Evolutionary conservation across 2,113 vertebrate species (phyloP).

Genomic region (Stictonetta naevosa): DNA sequence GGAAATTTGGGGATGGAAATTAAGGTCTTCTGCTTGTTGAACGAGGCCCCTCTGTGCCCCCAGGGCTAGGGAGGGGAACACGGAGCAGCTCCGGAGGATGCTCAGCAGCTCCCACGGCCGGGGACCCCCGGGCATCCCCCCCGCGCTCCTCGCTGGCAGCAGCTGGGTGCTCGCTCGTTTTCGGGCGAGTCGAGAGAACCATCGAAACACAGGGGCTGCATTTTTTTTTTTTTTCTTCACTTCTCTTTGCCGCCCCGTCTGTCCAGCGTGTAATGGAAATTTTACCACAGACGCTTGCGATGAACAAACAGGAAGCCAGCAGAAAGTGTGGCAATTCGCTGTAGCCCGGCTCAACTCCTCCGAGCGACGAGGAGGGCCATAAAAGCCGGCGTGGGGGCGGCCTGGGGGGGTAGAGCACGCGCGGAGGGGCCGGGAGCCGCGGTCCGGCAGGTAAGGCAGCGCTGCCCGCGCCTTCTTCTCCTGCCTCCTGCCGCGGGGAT

Average conservation of each 20-base stretch:
- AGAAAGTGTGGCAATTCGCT: constrained; percentile 47
- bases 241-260: background rate
- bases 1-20: background rate
- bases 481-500: background rate
- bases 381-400: constrained; percentile 24
- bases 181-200: background rate
- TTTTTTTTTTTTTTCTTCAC: background rate
- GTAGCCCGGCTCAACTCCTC: background rate
- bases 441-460: constrained; percentile 14
- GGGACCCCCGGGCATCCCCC: background rate
- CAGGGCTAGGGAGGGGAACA: background rate
- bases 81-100: background rate
- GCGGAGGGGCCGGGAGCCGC: background rate
- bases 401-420: background rate
- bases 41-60: background rate
- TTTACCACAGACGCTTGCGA: constrained; percentile 75
- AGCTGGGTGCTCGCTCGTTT: background rate
- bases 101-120: background rate
- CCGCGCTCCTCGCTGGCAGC: background rate
- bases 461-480: background rate
- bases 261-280: constrained; percentile 89
- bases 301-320: constrained; percentile 89
- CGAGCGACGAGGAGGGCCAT: constrained; percentile 4
- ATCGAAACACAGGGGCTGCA: background rate
- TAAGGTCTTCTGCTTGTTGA: background rate